Percentiles rank a stretch among this genome's conserved stretches.
Conservation (phyloP, 2,797 vertebrate species). For the Sebastes flavidus region DNA sequence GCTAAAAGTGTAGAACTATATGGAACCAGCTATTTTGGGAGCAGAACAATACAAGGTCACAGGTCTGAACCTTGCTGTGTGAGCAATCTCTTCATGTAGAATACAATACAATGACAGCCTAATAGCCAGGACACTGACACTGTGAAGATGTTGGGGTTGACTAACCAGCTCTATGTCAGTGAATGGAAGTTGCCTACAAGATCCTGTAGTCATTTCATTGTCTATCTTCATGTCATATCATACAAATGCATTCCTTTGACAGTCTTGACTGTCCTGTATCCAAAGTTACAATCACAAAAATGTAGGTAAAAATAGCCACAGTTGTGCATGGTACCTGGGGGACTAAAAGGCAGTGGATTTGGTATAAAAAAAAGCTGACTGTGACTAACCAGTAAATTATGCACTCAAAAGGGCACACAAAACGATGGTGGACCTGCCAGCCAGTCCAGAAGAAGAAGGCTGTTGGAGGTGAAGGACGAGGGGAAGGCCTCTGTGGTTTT, state of each 20-base stretch:
- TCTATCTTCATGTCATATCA: not conserved
- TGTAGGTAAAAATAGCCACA: not conserved
- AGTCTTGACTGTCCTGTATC: not conserved
- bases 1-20: not conserved
- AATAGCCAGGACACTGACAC: not conserved
- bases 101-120: not conserved
- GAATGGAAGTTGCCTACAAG: not conserved
- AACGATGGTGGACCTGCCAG: constrained; percentile 64
- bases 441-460: constrained; percentile 67
- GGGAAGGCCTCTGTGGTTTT: constrained; percentile 27
- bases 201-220: not conserved
- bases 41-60: not conserved
- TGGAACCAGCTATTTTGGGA: not conserved
- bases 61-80: not conserved
- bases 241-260: not conserved
- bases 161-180: not conserved
- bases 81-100: not conserved
- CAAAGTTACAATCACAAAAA: not conserved
- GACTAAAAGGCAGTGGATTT: not conserved
- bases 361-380: not conserved
- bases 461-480: constrained; percentile 51
- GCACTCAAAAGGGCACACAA: constrained; percentile 73
- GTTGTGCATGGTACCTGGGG: not conserved
- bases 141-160: not conserved
- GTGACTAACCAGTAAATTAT: constrained; percentile 61